Base-by-base conservation (phyloP, 2,113 vertebrate species). In the Pycnonotus jocosus region DNA sequence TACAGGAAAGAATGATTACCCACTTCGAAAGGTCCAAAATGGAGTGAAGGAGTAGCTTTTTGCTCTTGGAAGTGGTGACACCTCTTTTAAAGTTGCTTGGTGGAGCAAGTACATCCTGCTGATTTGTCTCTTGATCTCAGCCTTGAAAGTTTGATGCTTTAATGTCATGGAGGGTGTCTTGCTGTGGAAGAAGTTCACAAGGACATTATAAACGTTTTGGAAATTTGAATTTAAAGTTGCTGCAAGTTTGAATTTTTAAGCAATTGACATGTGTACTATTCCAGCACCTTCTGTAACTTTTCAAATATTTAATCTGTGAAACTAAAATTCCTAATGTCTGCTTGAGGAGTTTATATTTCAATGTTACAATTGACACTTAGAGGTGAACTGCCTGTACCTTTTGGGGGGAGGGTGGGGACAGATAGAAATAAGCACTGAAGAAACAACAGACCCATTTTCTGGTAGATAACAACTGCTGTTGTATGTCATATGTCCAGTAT, bases 21-120 rank as follows among this genome's bases (percentile, higher is more conserved):
- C 98, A 98, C 86, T 98, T 98, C 6, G 98, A 98, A 98, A 98
- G 98, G 60, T 98, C 98, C 68, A 98, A 98, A 97, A 98, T 98
- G 98, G 98, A 98, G 90, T 98, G 95, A 98, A 94, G 87, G 80
- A 92, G 72, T 73, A 88, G 62, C 56, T 91, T 87, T 88, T 84
- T 92, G 47, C 15, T 85, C 10, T 56, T 96, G 90, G 95, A 96
- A 95, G 82, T 58, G 94, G 81, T 96, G 94, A 88, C 61, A 57
- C 64, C 53, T 96, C 88, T 92, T 81, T 37, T 25, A 60, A 88
- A 91, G 77, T 96, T 92, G 80, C 73, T 89, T 77, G 93, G 92
- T 96, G 93, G 95, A 88, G 86, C 96, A 96, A 57, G 92, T 90
- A 38, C 96, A 96, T 90, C 91, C 96, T 96, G 95, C 94, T 97